Conservation (phyloP, 2,888 invertebrate species). For the Drosophila nigricruria region DNA sequence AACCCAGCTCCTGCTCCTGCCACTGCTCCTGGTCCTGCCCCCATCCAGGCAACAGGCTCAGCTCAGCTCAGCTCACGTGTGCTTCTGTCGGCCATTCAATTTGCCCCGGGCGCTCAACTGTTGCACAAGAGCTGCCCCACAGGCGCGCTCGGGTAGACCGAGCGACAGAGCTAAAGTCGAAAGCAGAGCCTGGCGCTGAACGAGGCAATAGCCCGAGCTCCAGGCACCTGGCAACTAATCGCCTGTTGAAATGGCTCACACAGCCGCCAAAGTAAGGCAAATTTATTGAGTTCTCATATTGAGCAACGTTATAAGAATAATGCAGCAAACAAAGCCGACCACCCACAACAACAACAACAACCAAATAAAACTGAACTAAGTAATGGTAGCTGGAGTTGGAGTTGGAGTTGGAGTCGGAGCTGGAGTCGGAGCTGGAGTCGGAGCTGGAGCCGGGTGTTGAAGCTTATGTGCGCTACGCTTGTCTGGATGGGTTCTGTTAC, state of each 20-base stretch:
- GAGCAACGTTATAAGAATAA: slow-evolving; percentile 76
- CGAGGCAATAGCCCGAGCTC: background rate
- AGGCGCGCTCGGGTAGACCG: background rate
- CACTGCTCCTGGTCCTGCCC: no score
- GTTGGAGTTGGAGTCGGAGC: background rate
- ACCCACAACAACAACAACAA: slow-evolving; percentile 13
- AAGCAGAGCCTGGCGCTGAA: slow-evolving; percentile 17
- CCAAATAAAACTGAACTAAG: slow-evolving; percentile 13
- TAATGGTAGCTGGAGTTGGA: background rate
- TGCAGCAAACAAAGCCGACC: slow-evolving; percentile 53
- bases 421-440: background rate
- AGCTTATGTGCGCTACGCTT: slow-evolving; percentile 6
- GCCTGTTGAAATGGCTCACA: slow-evolving; percentile 74
- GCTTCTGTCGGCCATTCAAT: slow-evolving; percentile 52
- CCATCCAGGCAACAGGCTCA: slow-evolving; percentile 34
- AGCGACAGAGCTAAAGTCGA: slow-evolving; percentile 13
- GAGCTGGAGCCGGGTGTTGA: background rate
- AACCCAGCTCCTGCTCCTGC: background rate
- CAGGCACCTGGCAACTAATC: slow-evolving; percentile 71
- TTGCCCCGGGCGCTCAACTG: slow-evolving; percentile 58
- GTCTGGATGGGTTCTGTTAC: background rate
- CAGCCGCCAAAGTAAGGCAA: slow-evolving; percentile 61
- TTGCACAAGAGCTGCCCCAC: slow-evolving; percentile 57
- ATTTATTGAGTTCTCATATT: slow-evolving; percentile 80
- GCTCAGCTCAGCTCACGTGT: slow-evolving; percentile 41